Evolutionary conservation across 2,797 vertebrate species (phyloP).

Genomic region (Sus cebifrons): DNA sequence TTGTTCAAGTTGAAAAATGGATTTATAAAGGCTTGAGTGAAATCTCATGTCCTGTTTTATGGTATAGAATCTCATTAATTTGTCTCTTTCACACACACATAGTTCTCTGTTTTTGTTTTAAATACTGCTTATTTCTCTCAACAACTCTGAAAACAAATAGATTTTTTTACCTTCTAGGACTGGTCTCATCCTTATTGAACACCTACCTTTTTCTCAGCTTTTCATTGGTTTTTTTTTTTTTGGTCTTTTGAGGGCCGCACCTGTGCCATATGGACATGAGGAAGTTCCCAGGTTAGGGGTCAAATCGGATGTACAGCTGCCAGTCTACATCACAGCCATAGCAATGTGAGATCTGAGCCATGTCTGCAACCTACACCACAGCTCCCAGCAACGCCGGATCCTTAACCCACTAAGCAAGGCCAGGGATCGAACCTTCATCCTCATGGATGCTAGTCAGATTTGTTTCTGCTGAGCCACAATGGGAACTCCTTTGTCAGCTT

Average conservation of each 20-base stretch:
- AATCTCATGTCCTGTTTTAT: conserved; percentile 32
- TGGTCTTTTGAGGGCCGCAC: too few species aligned
- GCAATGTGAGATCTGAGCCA: too few species aligned
- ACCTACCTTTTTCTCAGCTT: not conserved
- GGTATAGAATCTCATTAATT: not conserved
- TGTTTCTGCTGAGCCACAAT: too few species aligned
- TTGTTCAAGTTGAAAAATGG: not conserved
- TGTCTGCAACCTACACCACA: too few species aligned
- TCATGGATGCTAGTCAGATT: too few species aligned
- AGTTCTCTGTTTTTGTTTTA: not conserved
- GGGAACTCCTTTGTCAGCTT: not conserved
- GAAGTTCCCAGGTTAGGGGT: too few species aligned
- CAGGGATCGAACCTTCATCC: too few species aligned
- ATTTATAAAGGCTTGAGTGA: conserved; percentile 36
- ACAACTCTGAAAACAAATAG: not conserved
- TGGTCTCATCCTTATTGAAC: not conserved
- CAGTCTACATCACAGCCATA: too few species aligned
- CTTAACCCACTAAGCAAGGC: too few species aligned
- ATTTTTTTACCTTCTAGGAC: not conserved
- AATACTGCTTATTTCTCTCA: not conserved
- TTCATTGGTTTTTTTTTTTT: not conserved
- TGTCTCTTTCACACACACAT: not conserved
- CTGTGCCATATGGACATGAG: too few species aligned
- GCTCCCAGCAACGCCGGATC: too few species aligned
- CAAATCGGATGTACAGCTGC: too few species aligned